A percentile compares a stretch with the other conserved stretches of the same genome.
Evolutionary conservation across 2,888 invertebrate species (phyloP).

Genomic region (Campoletis raptor): DNA sequence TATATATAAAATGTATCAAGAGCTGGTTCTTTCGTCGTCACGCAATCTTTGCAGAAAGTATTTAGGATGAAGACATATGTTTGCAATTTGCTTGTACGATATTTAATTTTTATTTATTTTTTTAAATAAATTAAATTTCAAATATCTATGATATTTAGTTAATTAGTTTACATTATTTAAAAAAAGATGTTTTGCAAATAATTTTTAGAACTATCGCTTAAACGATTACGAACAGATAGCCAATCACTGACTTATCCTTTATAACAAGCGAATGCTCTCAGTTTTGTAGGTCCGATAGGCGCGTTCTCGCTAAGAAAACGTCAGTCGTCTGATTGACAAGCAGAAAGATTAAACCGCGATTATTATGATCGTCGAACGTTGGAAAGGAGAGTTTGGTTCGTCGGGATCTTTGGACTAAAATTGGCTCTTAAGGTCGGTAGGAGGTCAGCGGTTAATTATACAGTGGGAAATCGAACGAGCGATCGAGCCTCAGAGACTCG

Average conservation of each 20-base stretch:
- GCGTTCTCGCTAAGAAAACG: conserved; percentile 70
- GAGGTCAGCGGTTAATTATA: conserved; percentile 84
- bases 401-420: conserved; percentile 75
- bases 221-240: conserved; percentile 30
- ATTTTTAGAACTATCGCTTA: not conserved
- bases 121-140: not conserved
- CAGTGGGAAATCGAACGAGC: conserved; percentile 76
- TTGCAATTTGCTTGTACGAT: conserved; percentile 10
- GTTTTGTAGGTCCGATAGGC: conserved; percentile 22
- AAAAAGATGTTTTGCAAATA: not conserved
- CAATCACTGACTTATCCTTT: conserved; percentile 8
- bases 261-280: conserved; percentile 4
- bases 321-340: conserved; percentile 81
- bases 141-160: not conserved
- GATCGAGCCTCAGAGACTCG: conserved; percentile 38
- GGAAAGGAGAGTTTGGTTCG: conserved; percentile 67
- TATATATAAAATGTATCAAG: conserved; percentile 29
- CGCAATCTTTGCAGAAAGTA: conserved; percentile 69
- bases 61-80: conserved; percentile 46
- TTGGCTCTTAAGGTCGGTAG: conserved; percentile 81
- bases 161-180: not conserved
- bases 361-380: conserved; percentile 80
- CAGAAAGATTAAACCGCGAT: conserved; percentile 80
- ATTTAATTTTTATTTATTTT: not conserved
- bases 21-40: conserved; percentile 52